Percentiles rank a stretch among this genome's conserved stretches.
Conservation (phyloP, 2,888 invertebrate species). For the Spatulosminthurus flaviceps region DNA sequence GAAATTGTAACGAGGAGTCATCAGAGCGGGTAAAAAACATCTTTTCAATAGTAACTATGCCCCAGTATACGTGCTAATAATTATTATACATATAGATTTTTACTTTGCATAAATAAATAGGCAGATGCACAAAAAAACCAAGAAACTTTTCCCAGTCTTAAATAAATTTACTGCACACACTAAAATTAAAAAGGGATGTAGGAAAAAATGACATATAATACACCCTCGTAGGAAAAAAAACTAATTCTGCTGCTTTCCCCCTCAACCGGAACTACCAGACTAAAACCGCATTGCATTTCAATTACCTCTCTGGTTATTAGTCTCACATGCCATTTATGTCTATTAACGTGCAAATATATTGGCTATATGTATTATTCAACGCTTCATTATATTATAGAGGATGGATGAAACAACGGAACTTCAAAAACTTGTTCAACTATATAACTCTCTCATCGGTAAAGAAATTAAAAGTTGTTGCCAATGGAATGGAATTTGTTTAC, state of each 20-base stretch:
- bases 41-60: no score
- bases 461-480: background rate
- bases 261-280: slow-evolving; percentile 12
- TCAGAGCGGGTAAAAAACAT: no score
- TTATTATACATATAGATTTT: no score
- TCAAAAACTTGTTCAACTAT: background rate
- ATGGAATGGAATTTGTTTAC: background rate
- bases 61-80: no score
- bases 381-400: background rate
- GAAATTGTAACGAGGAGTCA: no score
- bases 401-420: background rate
- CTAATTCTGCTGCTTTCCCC: background rate
- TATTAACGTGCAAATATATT: no score
- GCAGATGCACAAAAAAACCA: no score
- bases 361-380: background rate
- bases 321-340: background rate
- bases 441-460: background rate
- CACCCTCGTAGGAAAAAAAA: background rate
- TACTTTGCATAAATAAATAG: no score
- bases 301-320: background rate
- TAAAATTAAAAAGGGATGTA: no score
- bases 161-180: no score
- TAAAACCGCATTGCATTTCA: background rate
- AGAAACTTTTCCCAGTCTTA: no score
- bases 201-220: background rate